Percentiles rank a stretch among this genome's conserved stretches.
Evolutionary conservation across 1,140 invertebrate species (phyloP).

Genomic region (Potamilus streckersoni): DNA sequence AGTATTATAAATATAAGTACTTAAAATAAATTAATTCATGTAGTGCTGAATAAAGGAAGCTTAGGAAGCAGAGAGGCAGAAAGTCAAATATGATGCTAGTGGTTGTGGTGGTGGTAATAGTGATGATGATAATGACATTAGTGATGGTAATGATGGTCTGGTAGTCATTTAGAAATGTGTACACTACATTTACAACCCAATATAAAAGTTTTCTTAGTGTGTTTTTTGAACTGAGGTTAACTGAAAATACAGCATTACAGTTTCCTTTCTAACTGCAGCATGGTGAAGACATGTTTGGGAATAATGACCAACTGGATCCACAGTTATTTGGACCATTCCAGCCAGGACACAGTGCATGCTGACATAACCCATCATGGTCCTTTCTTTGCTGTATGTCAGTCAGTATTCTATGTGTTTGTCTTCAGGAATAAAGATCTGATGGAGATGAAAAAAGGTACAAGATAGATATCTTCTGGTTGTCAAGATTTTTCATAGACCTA

Average conservation of each 20-base stretch:
- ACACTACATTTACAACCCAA: not conserved
- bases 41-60: too few species aligned
- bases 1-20: too few species aligned
- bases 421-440: conserved; percentile 88
- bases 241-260: not conserved
- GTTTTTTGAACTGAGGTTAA: not conserved
- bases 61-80: not conserved
- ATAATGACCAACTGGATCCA: conserved; percentile 81
- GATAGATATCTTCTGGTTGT: too few species aligned
- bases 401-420: conserved; percentile 89
- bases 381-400: conserved; percentile 91
- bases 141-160: conserved; percentile 19
- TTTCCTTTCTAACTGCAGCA: conserved; percentile 67
- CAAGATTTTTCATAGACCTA: too few species aligned
- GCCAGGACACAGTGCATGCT: conserved; percentile 69
- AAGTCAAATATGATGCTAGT: not conserved
- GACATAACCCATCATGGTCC: conserved; percentile 79
- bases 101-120: not conserved
- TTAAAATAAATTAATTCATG: too few species aligned
- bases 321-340: conserved; percentile 76
- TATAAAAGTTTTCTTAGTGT: not conserved
- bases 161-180: not conserved
- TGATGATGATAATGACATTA: conserved; percentile 1
- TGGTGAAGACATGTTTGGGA: conserved; percentile 75
- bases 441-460: conserved; percentile 68